phyloP scores from a whole-genome alignment of 2,888 invertebrate genomes.

The Drosophila macrothrix region DNA sequence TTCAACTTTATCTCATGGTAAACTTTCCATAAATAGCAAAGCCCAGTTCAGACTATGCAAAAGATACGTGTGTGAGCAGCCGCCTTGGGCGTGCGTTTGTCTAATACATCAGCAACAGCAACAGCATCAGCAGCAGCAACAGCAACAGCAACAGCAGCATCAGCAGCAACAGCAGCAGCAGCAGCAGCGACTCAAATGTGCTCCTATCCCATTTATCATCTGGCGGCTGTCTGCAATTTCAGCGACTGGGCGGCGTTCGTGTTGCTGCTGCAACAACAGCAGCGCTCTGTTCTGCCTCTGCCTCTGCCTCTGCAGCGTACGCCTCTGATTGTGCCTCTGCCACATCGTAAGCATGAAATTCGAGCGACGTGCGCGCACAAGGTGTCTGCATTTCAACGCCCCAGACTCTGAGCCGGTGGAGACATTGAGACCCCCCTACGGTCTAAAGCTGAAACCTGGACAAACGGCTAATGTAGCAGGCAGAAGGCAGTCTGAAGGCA shows the following conservation, averaged over 20 bases:
- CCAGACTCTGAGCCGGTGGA: slow-evolving; percentile 33
- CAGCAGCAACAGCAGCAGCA: slow-evolving; percentile 36
- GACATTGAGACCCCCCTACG: slow-evolving; percentile 22
- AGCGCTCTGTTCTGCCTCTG: slow-evolving; percentile 17
- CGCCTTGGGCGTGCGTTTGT: slow-evolving; percentile 75
- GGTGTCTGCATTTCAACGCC: slow-evolving; percentile 77
- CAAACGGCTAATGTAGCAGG: slow-evolving; percentile 58
- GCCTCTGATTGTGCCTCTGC: slow-evolving; percentile 11
- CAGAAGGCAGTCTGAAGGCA: slow-evolving; percentile 24
- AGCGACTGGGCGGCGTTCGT: slow-evolving; percentile 66
- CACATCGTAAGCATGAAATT: slow-evolving; percentile 65
- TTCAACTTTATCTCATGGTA: slow-evolving; percentile 67
- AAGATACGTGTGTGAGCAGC: slow-evolving; percentile 43
- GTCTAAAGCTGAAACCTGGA: slow-evolving; percentile 41
- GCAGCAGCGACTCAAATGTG: slow-evolving; percentile 72
- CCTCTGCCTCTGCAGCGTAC: not conserved
- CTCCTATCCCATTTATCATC: slow-evolving; percentile 76
- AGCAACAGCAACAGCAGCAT: slow-evolving; percentile 21
- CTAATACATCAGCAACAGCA: slow-evolving; percentile 74
- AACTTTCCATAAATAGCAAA: slow-evolving; percentile 75
- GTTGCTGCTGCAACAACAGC: slow-evolving; percentile 55
- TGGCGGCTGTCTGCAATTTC: slow-evolving; percentile 74
- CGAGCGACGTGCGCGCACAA: slow-evolving; percentile 74
- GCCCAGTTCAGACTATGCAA: slow-evolving; percentile 35
- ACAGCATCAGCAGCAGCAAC: slow-evolving; percentile 45